phyloP scores from a whole-genome alignment of 2,797 vertebrate species.

The Coregonus ussuriensis region DNA sequence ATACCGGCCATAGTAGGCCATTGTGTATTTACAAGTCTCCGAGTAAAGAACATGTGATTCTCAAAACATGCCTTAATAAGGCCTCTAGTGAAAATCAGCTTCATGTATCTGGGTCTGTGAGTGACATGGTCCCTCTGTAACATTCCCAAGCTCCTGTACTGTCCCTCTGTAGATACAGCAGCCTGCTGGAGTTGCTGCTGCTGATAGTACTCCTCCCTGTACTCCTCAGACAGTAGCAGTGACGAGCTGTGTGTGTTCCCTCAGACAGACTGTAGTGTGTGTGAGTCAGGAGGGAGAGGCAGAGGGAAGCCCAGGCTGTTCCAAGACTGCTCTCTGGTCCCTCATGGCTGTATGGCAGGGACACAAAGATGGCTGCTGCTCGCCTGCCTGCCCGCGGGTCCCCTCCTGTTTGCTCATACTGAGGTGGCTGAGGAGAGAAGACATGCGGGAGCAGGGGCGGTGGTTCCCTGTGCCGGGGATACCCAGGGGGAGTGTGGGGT shows the following conservation, averaged over 20 bases:
- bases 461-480: conserved; percentile 1
- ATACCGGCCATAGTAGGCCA: conserved; percentile 9
- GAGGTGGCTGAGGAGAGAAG: conserved; percentile 7
- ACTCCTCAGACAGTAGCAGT: conserved; percentile 29
- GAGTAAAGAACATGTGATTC: not conserved
- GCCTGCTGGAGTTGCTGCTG: conserved; percentile 35
- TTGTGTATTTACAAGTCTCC: not conserved
- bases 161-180: conserved; percentile 18
- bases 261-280: conserved; percentile 41
- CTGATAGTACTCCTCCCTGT: conserved; percentile 49
- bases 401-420: conserved; percentile 29
- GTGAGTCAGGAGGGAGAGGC: conserved; percentile 24
- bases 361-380: conserved; percentile 28
- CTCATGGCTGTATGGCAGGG: conserved; percentile 26
- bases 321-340: conserved; percentile 32
- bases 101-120: conserved; percentile 24
- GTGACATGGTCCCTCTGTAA: conserved; percentile 30
- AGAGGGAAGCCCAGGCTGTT: conserved; percentile 1
- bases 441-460: not conserved
- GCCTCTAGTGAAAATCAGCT: not conserved
- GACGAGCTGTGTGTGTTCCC: conserved; percentile 16
- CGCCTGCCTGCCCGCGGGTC: conserved; percentile 12
- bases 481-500: conserved; percentile 10
- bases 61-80: not conserved
- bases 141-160: conserved; percentile 32